These are phyloP conservation scores for Cylindroiulus punctatus DNA, from an alignment of 2,888 invertebrate genomes.

Conservation along the genomic window DNA sequence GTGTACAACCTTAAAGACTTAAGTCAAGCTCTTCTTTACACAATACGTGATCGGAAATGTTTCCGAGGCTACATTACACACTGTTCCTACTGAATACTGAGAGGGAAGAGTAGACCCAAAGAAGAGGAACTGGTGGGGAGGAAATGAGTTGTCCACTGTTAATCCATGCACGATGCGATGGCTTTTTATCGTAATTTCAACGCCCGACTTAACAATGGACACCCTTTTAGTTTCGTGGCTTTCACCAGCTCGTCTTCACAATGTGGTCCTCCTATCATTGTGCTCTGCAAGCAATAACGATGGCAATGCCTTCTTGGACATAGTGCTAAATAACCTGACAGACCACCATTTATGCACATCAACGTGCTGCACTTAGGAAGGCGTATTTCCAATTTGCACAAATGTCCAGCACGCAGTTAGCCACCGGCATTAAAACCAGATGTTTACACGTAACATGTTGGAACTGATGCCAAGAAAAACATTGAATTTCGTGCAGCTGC, in stretches of 20 bases:
- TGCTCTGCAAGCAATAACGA: slow-evolving; percentile 9
- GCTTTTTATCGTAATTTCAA: slow-evolving; percentile 25
- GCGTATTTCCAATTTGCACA: slow-evolving; percentile 13
- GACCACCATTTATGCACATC: slow-evolving; percentile 32
- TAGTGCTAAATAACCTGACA: slow-evolving; percentile 26
- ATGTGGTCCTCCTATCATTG: background rate
- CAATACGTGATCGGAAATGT: slow-evolving; percentile 49
- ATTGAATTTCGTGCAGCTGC: too few relatives aligned
- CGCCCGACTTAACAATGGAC: slow-evolving; percentile 16
- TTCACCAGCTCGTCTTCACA: background rate
- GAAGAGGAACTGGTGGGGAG: background rate
- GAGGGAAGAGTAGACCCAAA: background rate
- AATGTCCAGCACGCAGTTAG: background rate
- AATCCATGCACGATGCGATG: slow-evolving; percentile 45
- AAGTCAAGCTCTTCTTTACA: slow-evolving; percentile 42
- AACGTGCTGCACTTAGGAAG: background rate
- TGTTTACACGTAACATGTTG: too few relatives aligned
- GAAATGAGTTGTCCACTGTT: slow-evolving; percentile 49
- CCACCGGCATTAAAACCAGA: background rate
- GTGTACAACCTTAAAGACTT: slow-evolving; percentile 32
- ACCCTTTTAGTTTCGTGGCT: slow-evolving; percentile 23
- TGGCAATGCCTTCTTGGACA: slow-evolving; percentile 12
- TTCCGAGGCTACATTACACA: slow-evolving; percentile 15
- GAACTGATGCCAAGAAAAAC: too few relatives aligned
- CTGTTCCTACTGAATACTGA: background rate